Evolutionary conservation across 2,888 invertebrate species (phyloP).

Genomic region (Clusia tigrina): DNA sequence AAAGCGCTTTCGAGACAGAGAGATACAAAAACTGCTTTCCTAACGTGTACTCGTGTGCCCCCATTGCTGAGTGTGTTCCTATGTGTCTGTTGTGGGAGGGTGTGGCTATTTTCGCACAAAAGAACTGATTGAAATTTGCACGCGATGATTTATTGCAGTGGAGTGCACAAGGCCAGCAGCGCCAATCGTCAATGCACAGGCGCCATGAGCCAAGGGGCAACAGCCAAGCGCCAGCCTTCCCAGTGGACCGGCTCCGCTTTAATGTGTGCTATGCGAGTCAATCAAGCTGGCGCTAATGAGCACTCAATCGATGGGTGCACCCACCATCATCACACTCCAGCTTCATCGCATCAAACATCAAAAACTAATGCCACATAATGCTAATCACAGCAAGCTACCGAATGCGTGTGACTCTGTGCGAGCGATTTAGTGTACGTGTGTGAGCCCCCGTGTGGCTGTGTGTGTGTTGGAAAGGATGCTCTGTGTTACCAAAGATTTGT

Average conservation of each 20-base stretch:
- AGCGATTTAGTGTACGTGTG: not conserved
- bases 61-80: too few relatives aligned
- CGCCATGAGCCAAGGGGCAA: too few relatives aligned
- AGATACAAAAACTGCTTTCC: too few relatives aligned
- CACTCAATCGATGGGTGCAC: not conserved
- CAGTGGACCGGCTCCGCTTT: too few relatives aligned
- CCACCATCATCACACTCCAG: too few relatives aligned
- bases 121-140: constrained; percentile 3
- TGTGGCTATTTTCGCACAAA: not conserved
- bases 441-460: not conserved
- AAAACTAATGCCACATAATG: not conserved
- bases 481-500: not conserved
- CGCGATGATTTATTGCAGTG: not conserved
- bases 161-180: not conserved
- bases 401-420: not conserved
- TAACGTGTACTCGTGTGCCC: too few relatives aligned
- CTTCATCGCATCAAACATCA: not conserved
- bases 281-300: not conserved
- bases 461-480: not conserved
- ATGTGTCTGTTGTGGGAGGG: not conserved
- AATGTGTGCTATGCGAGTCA: not conserved
- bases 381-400: not conserved
- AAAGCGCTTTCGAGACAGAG: too few relatives aligned
- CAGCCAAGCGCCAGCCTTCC: too few relatives aligned
- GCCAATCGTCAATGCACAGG: too few relatives aligned